Percentiles rank a stretch among this genome's conserved stretches.
Evolutionary conservation across 2,888 invertebrate species (phyloP).

Genomic region (Chrysolina americana): DNA sequence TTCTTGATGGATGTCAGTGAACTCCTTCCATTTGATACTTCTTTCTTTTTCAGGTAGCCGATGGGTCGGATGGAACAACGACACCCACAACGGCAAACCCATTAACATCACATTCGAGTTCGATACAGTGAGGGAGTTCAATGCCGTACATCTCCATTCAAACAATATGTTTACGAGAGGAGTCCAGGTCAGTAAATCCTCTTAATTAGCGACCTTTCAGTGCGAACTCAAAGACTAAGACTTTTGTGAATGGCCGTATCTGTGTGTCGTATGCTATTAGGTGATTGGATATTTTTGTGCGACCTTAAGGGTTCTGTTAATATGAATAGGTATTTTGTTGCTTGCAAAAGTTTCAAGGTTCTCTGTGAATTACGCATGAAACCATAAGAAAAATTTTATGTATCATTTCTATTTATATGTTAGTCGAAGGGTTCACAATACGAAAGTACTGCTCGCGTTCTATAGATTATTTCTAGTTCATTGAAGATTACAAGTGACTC

Average conservation of each 20-base stretch:
- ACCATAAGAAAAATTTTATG: too few species aligned
- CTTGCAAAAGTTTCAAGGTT: neutral
- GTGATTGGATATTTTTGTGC: neutral
- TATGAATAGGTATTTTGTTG: neutral
- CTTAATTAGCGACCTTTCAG: constrained; percentile 2
- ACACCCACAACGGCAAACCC: constrained; percentile 73
- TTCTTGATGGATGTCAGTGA: constrained; percentile 51
- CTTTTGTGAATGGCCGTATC: neutral
- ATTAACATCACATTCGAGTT: constrained; percentile 88
- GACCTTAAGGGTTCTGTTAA: neutral
- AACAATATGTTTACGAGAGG: constrained; percentile 87
- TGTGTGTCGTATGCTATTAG: neutral
- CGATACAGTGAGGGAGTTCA: constrained; percentile 81
- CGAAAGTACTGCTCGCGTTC: too few species aligned
- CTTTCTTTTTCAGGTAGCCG: constrained; percentile 72
- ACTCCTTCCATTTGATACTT: constrained; percentile 30
- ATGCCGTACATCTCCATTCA: constrained; percentile 79
- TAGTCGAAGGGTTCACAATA: too few species aligned
- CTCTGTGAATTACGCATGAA: too few species aligned
- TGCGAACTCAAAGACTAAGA: neutral
- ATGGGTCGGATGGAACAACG: constrained; percentile 92
- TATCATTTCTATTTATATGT: too few species aligned
- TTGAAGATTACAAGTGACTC: too few species aligned
- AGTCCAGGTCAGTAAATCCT: constrained; percentile 76
- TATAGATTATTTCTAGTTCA: too few species aligned